Evolutionary conservation across 2,888 invertebrate genomes (phyloP), one percentile per base, ranked within the genome.

Genomic region (Pediacus dermestoides): DNA sequence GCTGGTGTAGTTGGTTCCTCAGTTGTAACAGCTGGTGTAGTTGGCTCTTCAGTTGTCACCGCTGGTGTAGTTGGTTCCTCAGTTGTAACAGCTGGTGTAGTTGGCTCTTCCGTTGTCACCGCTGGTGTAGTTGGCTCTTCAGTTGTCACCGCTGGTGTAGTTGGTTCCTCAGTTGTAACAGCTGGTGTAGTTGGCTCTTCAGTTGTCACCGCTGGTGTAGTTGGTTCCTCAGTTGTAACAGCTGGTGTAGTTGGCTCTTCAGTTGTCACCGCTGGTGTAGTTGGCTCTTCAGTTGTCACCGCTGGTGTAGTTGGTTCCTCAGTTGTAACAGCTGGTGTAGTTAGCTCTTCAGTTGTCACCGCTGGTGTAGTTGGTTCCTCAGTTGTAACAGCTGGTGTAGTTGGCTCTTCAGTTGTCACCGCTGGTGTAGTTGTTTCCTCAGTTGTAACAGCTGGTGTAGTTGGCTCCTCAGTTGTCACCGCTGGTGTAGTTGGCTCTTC

Each of bases 241-340:
- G n/a, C n/a, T n/a, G n/a, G n/a, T n/a, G 43, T 28, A 30, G 53
- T 59, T 52, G 67, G 67, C 52, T 73, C 70, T 47, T 14, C 10
- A 11, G 13, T 30, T 30, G 2, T n/a, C 4, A 14, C 30, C 16
- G 37, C 13, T 11, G 30, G 16, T 18, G 12, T 12, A 3, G 11
- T 13, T 4, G 30, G 8, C 7, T 16, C 30, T 4, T 16, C 4
- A 1, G 7, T 41, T 59, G 34, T 48, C 44, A 15, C 53, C 2
- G 15, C 3, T 9, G 13, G 23, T 27, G 23, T 14, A 1, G 30
- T 34, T n/a, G 18, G 9, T 11, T 12, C 14, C 4, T 3, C 25
- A 2, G 31, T 39, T 6, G 23, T 25, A 4, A 16, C 26, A 9
- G 32, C 27, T 22, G 23, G n/a, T 12, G 31, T 26, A 12, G 38